Evolutionary conservation across 2,888 invertebrate species (phyloP).

Genomic region (Magallana nippona): DNA sequence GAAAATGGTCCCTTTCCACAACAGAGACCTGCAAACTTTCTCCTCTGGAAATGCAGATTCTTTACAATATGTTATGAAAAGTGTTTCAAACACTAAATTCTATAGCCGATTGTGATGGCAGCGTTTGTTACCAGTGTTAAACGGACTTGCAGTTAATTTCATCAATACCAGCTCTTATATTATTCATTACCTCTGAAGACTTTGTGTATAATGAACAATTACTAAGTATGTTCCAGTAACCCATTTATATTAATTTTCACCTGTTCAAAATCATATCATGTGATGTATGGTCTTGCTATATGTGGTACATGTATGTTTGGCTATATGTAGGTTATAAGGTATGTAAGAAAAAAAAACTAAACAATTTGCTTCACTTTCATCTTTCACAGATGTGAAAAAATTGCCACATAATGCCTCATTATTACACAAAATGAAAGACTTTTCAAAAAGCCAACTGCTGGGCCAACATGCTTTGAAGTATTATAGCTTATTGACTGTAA

Average conservation of each 20-base stretch:
- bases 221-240: no score
- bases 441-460: background rate
- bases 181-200: conserved; percentile 13
- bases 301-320: background rate
- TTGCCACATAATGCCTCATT: background rate
- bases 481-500: background rate
- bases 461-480: conserved; percentile 7
- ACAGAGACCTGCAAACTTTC: background rate
- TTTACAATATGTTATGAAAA: background rate
- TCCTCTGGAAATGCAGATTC: background rate
- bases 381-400: background rate
- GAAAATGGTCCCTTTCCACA: background rate
- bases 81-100: background rate
- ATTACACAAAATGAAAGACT: background rate
- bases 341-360: background rate
- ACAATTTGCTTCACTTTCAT: no score
- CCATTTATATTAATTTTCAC: no score
- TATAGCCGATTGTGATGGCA: conserved; percentile 8
- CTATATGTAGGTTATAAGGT: background rate
- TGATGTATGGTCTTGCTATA: no score
- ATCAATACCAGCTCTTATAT: background rate
- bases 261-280: no score
- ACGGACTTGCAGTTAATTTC: background rate
- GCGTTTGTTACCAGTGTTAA: background rate
- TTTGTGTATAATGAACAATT: background rate